Conservation (phyloP, 2,113 vertebrate species). For the Pangasianodon gigas region DNA sequence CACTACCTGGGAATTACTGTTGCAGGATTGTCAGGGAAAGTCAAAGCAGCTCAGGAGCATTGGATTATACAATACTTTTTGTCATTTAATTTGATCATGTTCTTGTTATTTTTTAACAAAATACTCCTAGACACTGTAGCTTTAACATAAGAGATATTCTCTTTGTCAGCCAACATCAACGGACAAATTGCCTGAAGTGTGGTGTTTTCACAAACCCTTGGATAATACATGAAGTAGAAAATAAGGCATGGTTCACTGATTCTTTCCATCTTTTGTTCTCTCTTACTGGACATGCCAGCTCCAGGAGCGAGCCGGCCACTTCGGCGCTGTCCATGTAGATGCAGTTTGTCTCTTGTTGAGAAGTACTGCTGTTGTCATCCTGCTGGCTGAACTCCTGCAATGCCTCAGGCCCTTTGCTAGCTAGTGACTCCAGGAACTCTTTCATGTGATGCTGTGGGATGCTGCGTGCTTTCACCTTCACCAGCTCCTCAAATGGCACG, state of each 20-base stretch:
- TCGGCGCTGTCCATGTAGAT: slow-evolving; percentile 96
- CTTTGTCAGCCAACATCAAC: not conserved
- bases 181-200: not conserved
- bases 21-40: not conserved
- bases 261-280: not conserved
- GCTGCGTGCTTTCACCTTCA: slow-evolving; percentile 81
- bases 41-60: not conserved
- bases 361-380: slow-evolving; percentile 69
- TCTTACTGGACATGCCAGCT: not conserved
- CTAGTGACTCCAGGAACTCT: slow-evolving; percentile 81
- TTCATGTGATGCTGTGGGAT: slow-evolving; percentile 99
- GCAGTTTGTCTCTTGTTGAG: slow-evolving; percentile 74
- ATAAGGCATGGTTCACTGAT: not conserved
- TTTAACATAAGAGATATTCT: not conserved
- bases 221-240: too few species aligned
- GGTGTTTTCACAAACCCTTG: not conserved
- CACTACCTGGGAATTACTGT: not conserved
- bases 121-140: not conserved
- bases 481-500: slow-evolving; percentile 96
- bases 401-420: slow-evolving; percentile 90
- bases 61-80: not conserved
- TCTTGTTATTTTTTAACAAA: not conserved
- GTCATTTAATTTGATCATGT: not conserved
- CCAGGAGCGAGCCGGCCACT: slow-evolving; percentile 83
- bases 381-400: slow-evolving; percentile 93